Evolutionary conservation across 1,140 invertebrate species (phyloP).

Genomic region (Cydia pomonella): DNA sequence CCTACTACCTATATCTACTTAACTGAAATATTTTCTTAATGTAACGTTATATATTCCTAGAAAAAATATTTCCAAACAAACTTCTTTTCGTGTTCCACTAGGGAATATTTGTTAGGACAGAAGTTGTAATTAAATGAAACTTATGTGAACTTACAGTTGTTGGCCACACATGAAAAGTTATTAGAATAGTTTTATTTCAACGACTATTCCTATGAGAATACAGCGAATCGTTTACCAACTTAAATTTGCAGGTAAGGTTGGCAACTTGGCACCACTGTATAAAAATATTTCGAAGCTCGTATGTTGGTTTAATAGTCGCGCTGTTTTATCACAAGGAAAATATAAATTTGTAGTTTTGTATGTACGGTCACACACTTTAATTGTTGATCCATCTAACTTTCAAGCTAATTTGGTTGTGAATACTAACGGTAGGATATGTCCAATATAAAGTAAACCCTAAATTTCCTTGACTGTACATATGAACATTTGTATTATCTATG

Average conservation of each 20-base stretch:
- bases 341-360: background rate
- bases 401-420: too few species aligned
- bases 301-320: background rate
- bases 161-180: slow-evolving; percentile 28
- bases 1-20: too few species aligned
- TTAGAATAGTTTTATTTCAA: slow-evolving; percentile 33
- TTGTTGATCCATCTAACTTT: too few species aligned
- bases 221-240: slow-evolving; percentile 23
- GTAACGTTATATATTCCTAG: background rate
- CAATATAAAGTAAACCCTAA: too few species aligned
- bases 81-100: background rate
- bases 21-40: background rate
- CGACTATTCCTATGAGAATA: slow-evolving; percentile 17
- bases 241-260: slow-evolving; percentile 11
- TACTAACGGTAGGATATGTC: too few species aligned
- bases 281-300: background rate
- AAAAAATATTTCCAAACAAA: background rate
- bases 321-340: background rate
- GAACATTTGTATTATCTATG: background rate
- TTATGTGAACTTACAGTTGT: slow-evolving; percentile 22
- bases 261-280: background rate
- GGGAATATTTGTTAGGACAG: background rate
- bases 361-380: too few species aligned
- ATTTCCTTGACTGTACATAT: too few species aligned
- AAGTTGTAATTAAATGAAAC: slow-evolving; percentile 28